Evolutionary conservation across 2,797 vertebrate genomes (phyloP), one percentile per base, ranked within the genome.

Genomic region (Spondyliosoma cantharus): DNA sequence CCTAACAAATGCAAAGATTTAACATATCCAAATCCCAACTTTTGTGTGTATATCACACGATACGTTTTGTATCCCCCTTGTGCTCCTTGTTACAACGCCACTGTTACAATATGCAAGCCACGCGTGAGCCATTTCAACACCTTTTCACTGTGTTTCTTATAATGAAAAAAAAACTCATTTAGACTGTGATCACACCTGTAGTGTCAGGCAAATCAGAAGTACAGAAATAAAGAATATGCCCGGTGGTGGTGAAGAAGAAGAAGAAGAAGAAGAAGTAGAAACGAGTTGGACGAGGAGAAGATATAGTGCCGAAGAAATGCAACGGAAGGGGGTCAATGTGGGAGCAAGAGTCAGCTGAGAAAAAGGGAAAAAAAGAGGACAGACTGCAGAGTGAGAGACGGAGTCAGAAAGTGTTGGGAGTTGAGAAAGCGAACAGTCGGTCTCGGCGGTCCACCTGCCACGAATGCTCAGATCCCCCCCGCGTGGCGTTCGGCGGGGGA

Each of bases 381-480:
- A 7, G 25, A 48, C 16, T 61, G 15, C n/a, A 7, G 53, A 49
- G 48, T 19, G 24, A 3, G 42, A 57, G 66, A 42, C 22, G 29
- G 58, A 59, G 48, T 49, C 15, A 45, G 25, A 52, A 62, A 64
- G 66, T 22, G 58, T 22, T 6, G 6, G n/a, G 13, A 69, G 22
- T 4, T 48, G 20, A 74, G 17, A 45, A 11, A 50, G 37, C 45
- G 53, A 37, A 37, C 65, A 80, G 71, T 54, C 53, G 22, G 61
- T 58, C 71, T 83, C 85, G 25, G 81, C 19, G 49, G 74, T 73
- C 8, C 27, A 53, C 42, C 61, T 74, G 65, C 52, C 42, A 43
- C 58, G 45, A 65, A 60, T 45, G 72, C 59, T 79, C 72, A 62
- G 59, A 67, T 77, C 69, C 22, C 69, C 22, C 32, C 59, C 12